A percentile compares a stretch with the other conserved stretches of the same genome.
phyloP scores from a whole-genome alignment of 1,140 invertebrate genomes.

The Anoplolepis gracilipes region DNA sequence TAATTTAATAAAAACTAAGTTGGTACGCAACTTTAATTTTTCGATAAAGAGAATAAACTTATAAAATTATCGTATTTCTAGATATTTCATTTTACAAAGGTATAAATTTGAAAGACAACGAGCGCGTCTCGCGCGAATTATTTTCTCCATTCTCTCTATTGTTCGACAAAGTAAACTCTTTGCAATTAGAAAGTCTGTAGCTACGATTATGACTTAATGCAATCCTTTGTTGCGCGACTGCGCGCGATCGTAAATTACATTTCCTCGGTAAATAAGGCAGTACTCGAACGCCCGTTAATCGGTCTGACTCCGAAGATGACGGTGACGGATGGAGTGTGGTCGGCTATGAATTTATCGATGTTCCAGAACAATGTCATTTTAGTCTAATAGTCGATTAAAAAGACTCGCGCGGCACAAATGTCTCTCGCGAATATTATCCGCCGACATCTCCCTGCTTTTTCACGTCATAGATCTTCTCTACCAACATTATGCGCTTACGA shows the following conservation, averaged over 20 bases:
- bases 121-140: background rate
- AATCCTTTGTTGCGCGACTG: slow-evolving; percentile 34
- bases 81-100: slow-evolving; percentile 40
- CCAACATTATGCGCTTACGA: slow-evolving; percentile 34
- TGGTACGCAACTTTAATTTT: slow-evolving; percentile 9
- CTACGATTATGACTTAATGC: slow-evolving; percentile 48
- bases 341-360: slow-evolving; percentile 43
- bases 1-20: slow-evolving; percentile 6
- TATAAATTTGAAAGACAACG: slow-evolving; percentile 29
- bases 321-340: background rate
- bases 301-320: slow-evolving; percentile 33
- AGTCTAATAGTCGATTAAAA: slow-evolving; percentile 31
- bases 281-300: slow-evolving; percentile 25
- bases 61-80: background rate
- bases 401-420: slow-evolving; percentile 33
- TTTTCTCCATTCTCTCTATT: background rate
- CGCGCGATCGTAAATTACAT: slow-evolving; percentile 36
- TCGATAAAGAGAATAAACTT: background rate
- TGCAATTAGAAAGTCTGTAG: slow-evolving; percentile 36
- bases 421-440: slow-evolving; percentile 44
- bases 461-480: background rate
- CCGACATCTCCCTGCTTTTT: slow-evolving; percentile 17
- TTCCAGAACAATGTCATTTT: slow-evolving; percentile 26
- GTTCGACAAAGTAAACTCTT: slow-evolving; percentile 40
- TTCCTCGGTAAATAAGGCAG: slow-evolving; percentile 33